These are phyloP conservation scores for Cephus cinctus DNA, from an alignment of 1,140 invertebrate species.

Conservation along the genomic window DNA sequence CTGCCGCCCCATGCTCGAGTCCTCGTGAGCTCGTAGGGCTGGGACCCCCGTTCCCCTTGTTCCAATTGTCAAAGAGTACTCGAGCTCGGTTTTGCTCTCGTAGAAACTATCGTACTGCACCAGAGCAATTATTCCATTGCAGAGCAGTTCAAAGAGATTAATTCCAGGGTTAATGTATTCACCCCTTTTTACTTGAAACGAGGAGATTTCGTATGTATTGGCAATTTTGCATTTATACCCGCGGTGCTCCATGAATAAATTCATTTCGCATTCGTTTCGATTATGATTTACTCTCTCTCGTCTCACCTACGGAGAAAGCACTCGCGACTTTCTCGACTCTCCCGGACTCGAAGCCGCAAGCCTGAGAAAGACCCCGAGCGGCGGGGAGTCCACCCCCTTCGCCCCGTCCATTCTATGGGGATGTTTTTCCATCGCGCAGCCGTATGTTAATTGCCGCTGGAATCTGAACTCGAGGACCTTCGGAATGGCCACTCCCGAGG, in stretches of 20 bases:
- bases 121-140: slow-evolving; percentile 49
- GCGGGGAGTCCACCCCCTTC: too few relatives aligned
- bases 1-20: too few relatives aligned
- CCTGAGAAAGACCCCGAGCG: too few relatives aligned
- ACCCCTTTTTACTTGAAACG: slow-evolving; percentile 57
- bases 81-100: too few relatives aligned
- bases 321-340: too few relatives aligned
- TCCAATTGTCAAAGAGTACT: too few relatives aligned
- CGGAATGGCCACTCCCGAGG: too few relatives aligned
- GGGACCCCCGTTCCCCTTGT: too few relatives aligned
- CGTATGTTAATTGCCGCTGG: neutral
- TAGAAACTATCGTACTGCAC: slow-evolving; percentile 35
- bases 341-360: too few relatives aligned
- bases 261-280: slow-evolving; percentile 31
- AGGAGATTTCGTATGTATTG: slow-evolving; percentile 57
- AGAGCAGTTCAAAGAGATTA: slow-evolving; percentile 55
- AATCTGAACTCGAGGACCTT: slow-evolving; percentile 30
- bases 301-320: slow-evolving; percentile 11
- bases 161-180: slow-evolving; percentile 55
- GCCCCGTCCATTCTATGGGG: too few relatives aligned
- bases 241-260: slow-evolving; percentile 31
- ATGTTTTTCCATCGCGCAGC: neutral
- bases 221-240: slow-evolving; percentile 56
- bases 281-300: slow-evolving; percentile 23
- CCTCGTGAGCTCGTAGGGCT: too few relatives aligned